These are phyloP conservation scores for Erpetoichthys calabaricus DNA, from an alignment of 2,797 vertebrate species.

Conservation along the genomic window DNA sequence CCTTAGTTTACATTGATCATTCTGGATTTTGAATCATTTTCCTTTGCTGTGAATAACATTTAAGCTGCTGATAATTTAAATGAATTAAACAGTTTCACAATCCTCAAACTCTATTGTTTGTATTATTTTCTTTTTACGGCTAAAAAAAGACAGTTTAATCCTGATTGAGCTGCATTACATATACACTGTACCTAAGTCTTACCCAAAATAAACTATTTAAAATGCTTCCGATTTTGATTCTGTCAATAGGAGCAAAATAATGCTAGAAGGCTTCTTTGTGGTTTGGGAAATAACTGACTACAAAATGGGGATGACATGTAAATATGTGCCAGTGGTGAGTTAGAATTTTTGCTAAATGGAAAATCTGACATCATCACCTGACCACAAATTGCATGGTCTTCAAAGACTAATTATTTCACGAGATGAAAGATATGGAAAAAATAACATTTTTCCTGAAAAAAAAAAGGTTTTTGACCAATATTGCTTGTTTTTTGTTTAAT, in stretches of 20 bases:
- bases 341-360: conserved; percentile 2
- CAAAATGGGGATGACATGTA: neutral
- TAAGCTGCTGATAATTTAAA: too few species aligned
- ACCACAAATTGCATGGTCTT: conserved; percentile 1
- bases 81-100: too few species aligned
- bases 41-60: too few species aligned
- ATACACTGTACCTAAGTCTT: neutral
- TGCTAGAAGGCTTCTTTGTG: neutral
- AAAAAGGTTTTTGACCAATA: conserved; percentile 5
- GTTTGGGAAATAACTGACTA: conserved; percentile 1
- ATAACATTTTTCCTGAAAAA: conserved; percentile 7
- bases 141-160: neutral
- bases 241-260: too few species aligned
- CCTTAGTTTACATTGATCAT: too few species aligned
- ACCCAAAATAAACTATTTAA: too few species aligned
- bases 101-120: too few species aligned
- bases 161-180: neutral
- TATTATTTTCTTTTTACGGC: neutral
- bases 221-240: too few species aligned
- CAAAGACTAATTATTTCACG: conserved; percentile 7
- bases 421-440: conserved; percentile 16
- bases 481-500: conserved; percentile 6
- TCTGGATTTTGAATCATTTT: too few species aligned
- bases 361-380: conserved; percentile 9
- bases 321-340: neutral